Conservation (phyloP, 2,113 vertebrate genomes). For the Oreochromis tanganicae region DNA sequence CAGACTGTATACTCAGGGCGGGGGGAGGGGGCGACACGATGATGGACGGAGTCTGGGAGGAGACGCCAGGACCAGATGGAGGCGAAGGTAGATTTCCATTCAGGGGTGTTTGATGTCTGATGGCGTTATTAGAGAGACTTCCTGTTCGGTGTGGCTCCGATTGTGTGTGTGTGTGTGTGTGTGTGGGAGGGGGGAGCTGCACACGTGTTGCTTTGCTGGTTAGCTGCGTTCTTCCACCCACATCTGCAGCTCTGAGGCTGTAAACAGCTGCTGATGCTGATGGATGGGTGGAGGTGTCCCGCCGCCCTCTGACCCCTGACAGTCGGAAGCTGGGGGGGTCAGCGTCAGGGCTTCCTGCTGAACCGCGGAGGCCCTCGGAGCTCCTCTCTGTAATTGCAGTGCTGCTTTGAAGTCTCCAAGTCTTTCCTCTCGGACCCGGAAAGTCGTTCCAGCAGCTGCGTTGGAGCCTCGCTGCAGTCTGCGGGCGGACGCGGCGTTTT, state of each 20-base stretch:
- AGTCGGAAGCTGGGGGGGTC: constrained; percentile 66
- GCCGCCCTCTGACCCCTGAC: constrained; percentile 80
- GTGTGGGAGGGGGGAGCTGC: neutral
- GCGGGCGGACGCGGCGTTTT: neutral
- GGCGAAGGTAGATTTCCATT: neutral
- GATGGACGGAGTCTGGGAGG: neutral
- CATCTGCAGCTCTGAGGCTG: constrained; percentile 69
- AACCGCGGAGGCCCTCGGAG: neutral
- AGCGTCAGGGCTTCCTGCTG: constrained; percentile 66
- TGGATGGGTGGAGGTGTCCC: constrained; percentile 80
- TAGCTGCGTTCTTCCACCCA: constrained; percentile 19
- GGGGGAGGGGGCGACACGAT: neutral
- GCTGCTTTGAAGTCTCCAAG: constrained; percentile 7
- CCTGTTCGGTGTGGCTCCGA: neutral
- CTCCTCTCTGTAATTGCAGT: neutral
- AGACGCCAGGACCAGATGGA: neutral
- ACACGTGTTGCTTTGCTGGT: neutral
- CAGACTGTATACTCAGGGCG: no score
- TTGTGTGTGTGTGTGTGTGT: neutral
- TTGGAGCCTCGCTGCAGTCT: neutral
- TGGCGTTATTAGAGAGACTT: constrained; percentile 3
- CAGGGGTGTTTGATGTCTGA: neutral
- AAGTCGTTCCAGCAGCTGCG: neutral
- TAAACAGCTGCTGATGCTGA: constrained; percentile 77
- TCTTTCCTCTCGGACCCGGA: neutral